Base-by-base conservation (phyloP, 2,113 vertebrate species). In the Turdus rufiventris region DNA sequence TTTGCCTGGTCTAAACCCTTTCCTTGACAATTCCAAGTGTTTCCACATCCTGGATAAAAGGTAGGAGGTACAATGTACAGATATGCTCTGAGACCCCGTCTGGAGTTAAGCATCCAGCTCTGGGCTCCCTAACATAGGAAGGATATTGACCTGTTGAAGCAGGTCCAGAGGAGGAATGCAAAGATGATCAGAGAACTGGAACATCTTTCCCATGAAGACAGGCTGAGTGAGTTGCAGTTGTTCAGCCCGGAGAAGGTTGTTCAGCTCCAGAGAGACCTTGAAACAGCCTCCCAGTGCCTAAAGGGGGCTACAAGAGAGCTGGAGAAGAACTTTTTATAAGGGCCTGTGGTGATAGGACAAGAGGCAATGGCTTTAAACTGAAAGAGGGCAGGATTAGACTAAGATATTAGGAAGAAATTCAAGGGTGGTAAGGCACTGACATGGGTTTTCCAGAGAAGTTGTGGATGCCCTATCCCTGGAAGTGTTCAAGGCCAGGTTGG, bases 121-220 rank as follows among this genome's bases (percentile, higher is more conserved):
- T 33, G 18, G 33, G 20, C 5, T 33, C 36, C 21, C 36, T 0
- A 0, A 2, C 14, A 38, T 8, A 16, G 57, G 12, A 72, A 57
- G 58, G 43, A 26, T 42, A 73, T 23, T 36, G 31, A 65, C 31
- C 18, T 71, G 16, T 24, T 34, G 14, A 25, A 42, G 20, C 29
- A 56, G 20, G 25, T 56, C 48, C 20, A 43, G 14, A 65, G 51
- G 12, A 65, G 18, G 36, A 26, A 43, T 36, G 51, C 14, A 42
- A 65, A 65, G 14, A 28, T 18, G 12, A 36, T 36, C 50, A 56
- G 36, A 57, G 34, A 5, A 36, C 13, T 50, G 34, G 20, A 50
- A 56, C 4, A 42, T 9, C 9, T 50, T 42, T 63, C 5, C 21
- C 42, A 2, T 10, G 33, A 42, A 31, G 31, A 50, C 21, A 72